Base-by-base conservation (phyloP, 2,797 vertebrate species). In the Scarus forsteni region DNA sequence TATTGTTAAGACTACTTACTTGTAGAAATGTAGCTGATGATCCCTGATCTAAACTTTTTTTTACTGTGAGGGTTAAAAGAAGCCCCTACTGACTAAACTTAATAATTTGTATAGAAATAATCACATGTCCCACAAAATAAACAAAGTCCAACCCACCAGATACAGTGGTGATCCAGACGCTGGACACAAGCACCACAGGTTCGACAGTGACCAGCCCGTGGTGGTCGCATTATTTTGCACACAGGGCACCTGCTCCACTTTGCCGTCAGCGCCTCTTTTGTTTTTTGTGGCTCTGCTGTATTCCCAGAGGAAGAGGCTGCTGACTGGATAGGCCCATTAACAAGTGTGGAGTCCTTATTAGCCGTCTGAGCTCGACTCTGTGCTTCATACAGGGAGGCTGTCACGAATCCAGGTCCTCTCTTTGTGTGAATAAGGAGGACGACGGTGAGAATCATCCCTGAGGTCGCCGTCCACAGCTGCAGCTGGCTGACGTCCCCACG, bases 341-440 rank as follows among this genome's bases (percentile, higher is more conserved):
- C 19, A 46, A 66, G 66, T 64, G 42, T 3, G 0, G 49, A 52
- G 36, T 57, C 78, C 53, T 76, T 72, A 12, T 48, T 15, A 1
- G 49, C 7, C 48, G 82, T 73, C 56, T 75, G 66, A 61, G 83
- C 42, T 19, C 66, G 10, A 40, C 49, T 50, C 34, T 64, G 56
- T 7, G 46, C 43, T 5, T 86, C 78, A 7, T 53, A 19, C 0
- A 27, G 52, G 15, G 70, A 50, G 5, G 77, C 10, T 18, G n/a
- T 62, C 80, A 97, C 94, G 79, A 95, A 94, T 49, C 97, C 97
- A 0, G 97, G 96, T 60, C 96, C 93, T 66, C 75, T 95, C 93
- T 97, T 98, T 79, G 96, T 96, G 85, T 74, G 89, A 43, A 92
- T 87, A 3, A 98, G 86, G 50, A 89, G 94, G 27, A 88, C 38